Evolutionary conservation across 2,888 invertebrate species (phyloP).

Genomic region (Smittia aterrima): DNA sequence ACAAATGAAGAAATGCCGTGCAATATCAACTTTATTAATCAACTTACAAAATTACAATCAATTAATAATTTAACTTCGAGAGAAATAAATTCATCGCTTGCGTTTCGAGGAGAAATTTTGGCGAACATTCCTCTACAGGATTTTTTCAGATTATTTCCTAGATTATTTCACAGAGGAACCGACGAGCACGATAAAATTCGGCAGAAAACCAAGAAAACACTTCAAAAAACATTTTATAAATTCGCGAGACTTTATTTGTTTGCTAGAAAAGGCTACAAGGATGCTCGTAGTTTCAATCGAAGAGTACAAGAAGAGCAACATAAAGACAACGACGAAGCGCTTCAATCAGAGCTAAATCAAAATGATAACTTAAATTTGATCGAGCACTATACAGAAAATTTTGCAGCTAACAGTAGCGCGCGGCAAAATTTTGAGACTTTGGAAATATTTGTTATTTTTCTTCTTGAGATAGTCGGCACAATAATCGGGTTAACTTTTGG

Average conservation of each 20-base stretch:
- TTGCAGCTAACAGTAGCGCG: background rate
- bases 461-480: no score
- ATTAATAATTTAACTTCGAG: background rate
- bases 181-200: background rate
- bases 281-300: background rate
- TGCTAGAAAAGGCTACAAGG: constrained; percentile 27
- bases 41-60: background rate
- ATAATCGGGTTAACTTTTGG: constrained; percentile 44
- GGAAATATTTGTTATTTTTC: constrained; percentile 45
- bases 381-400: background rate
- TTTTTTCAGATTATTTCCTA: no score
- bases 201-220: background rate
- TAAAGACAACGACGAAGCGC: background rate
- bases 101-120: background rate
- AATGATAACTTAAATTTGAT: background rate
- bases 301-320: background rate
- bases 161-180: background rate
- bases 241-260: constrained; percentile 19
- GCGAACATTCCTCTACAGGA: no score
- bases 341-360: background rate
- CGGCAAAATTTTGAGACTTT: background rate
- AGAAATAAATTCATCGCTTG: background rate
- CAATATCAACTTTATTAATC: background rate
- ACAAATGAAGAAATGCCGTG: background rate
- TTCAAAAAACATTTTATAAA: constrained; percentile 22